A percentile compares a stretch with the other conserved stretches of the same genome.
phyloP scores from a whole-genome alignment of 1,140 invertebrate species.

The Piezodorus guildinii region DNA sequence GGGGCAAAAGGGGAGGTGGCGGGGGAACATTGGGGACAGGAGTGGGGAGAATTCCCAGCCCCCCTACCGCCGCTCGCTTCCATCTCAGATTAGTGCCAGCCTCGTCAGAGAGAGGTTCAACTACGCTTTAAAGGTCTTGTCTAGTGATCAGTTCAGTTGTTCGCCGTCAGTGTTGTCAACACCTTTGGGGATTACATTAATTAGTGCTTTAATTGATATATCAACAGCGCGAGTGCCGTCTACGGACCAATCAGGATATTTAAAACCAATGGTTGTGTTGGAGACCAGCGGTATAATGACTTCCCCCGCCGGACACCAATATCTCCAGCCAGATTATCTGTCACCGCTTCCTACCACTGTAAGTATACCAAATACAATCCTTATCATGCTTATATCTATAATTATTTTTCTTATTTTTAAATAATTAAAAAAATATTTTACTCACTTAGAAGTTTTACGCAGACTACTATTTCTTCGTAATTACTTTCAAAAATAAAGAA shows the following conservation, averaged over 20 bases:
- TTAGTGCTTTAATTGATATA: too few species aligned
- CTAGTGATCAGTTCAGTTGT: too few species aligned
- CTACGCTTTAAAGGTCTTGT: background rate
- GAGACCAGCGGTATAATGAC: slow-evolving; percentile 26
- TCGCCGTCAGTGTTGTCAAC: too few species aligned
- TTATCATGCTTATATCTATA: background rate
- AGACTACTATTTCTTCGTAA: background rate
- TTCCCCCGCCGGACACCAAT: slow-evolving; percentile 52
- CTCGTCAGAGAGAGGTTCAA: background rate
- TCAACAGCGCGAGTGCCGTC: too few species aligned
- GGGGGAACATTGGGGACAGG: background rate
- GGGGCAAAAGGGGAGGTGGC: background rate
- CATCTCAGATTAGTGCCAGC: background rate
- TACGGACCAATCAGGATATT: too few species aligned
- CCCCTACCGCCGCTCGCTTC: background rate
- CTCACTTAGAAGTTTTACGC: too few species aligned
- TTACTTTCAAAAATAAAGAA: background rate
- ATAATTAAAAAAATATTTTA: too few species aligned
- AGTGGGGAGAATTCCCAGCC: slow-evolving; percentile 12
- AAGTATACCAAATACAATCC: slow-evolving; percentile 36
- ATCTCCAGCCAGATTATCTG: slow-evolving; percentile 81
- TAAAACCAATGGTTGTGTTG: slow-evolving; percentile 9
- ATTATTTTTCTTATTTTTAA: too few species aligned
- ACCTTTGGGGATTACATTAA: too few species aligned
- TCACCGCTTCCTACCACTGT: slow-evolving; percentile 80